Conservation (phyloP, 2,888 invertebrate genomes). For the Amblyteles armatorius region DNA sequence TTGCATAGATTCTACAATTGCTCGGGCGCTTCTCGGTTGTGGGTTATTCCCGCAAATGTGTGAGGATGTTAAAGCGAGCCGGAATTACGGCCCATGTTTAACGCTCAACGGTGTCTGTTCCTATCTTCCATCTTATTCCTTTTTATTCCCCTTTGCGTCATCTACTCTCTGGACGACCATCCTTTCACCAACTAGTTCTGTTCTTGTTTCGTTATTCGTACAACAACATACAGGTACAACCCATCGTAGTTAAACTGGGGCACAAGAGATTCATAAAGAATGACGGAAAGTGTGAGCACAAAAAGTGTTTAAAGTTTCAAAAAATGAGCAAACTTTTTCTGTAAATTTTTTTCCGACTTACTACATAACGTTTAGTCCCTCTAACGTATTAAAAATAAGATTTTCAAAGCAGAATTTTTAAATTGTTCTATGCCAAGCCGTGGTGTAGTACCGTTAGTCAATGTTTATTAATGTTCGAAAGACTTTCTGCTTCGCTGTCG, state of each 20-base stretch:
- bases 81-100: slow-evolving; percentile 79
- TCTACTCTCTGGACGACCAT: slow-evolving; percentile 25
- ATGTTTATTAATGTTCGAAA: no score
- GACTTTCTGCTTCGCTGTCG: no score
- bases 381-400: not conserved
- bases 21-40: slow-evolving; percentile 42
- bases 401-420: no score
- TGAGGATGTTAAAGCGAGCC: slow-evolving; percentile 77
- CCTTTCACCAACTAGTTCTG: slow-evolving; percentile 1
- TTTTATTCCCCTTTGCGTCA: not conserved
- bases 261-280: not conserved
- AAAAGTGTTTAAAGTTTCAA: not conserved
- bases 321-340: not conserved
- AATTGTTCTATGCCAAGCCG: no score
- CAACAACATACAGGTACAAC: slow-evolving; percentile 30
- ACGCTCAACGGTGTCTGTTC: slow-evolving; percentile 61
- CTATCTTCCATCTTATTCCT: slow-evolving; percentile 57
- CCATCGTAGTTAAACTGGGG: not conserved
- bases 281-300: not conserved
- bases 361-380: not conserved
- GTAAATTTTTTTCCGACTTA: not conserved
- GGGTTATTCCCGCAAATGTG: slow-evolving; percentile 64
- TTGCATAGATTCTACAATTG: slow-evolving; percentile 54
- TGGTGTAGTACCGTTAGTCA: no score
- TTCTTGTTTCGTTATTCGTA: slow-evolving; percentile 27